These are phyloP conservation scores for Cardinalis cardinalis DNA, from an alignment of 2,113 vertebrate genomes.

Conservation along the genomic window DNA sequence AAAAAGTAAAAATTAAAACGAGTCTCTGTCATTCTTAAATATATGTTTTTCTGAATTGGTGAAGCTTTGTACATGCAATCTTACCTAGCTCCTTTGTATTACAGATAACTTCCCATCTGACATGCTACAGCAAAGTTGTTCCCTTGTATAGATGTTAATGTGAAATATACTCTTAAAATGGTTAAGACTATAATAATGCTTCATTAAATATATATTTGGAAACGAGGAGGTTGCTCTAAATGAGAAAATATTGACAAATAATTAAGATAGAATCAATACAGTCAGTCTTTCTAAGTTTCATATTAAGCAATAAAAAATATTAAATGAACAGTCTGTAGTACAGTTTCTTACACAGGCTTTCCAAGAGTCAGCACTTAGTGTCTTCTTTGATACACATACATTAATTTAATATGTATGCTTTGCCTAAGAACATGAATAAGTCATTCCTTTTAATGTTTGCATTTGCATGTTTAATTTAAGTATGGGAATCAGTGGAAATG, in stretches of 20 bases:
- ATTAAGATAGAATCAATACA: conserved; percentile 17
- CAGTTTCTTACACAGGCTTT: conserved; percentile 33
- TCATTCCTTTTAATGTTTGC: conserved; percentile 55
- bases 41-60: not conserved
- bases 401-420: conserved; percentile 55
- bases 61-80: not conserved
- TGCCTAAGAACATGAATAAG: conserved; percentile 61
- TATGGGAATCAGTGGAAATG: conserved; percentile 34
- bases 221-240: not conserved
- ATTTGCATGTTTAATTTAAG: conserved; percentile 63
- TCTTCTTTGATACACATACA: conserved; percentile 21
- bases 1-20: not conserved
- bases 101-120: not conserved
- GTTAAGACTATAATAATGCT: not conserved
- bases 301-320: conserved; percentile 40
- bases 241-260: conserved; percentile 10
- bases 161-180: not conserved
- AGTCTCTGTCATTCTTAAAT: not conserved
- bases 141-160: not conserved
- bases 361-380: conserved; percentile 55
- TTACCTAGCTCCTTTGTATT: not conserved
- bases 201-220: conserved; percentile 36
- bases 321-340: conserved; percentile 5
- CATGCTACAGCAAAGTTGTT: not conserved
- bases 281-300: not conserved